Percentiles rank a stretch among this genome's conserved stretches.
These are phyloP conservation scores for Harpagus bidentatus DNA, from an alignment of 2,113 vertebrate species.

Conservation along the genomic window DNA sequence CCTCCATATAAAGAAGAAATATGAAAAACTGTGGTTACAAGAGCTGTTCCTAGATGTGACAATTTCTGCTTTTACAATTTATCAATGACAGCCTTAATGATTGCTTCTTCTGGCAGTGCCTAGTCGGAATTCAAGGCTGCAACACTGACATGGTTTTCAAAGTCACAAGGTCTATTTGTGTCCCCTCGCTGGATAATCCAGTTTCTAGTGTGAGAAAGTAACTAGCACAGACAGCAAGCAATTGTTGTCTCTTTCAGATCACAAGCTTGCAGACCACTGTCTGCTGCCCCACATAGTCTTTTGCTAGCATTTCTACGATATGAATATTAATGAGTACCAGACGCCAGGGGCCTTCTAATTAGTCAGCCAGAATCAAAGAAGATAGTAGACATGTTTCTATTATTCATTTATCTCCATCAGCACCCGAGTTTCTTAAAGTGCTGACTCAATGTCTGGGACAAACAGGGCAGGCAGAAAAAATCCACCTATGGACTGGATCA, in stretches of 20 bases:
- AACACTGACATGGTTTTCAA: background rate
- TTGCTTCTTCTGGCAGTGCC: background rate
- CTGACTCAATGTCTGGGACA: background rate
- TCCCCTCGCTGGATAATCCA: background rate
- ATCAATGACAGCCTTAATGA: background rate
- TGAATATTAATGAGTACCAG: conserved; percentile 53
- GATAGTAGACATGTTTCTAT: background rate
- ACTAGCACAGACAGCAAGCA: conserved; percentile 7
- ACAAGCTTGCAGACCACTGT: conserved; percentile 32
- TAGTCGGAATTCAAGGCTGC: background rate
- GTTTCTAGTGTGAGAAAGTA: conserved; percentile 26
- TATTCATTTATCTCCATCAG: conserved; percentile 17
- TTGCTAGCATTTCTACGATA: background rate
- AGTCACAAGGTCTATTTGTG: conserved; percentile 13
- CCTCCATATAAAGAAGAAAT: background rate
- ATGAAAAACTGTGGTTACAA: background rate
- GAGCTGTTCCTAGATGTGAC: background rate
- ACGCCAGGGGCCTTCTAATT: conserved; percentile 18
- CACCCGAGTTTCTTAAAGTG: background rate
- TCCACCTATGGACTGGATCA: background rate
- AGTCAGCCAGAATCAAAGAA: conserved; percentile 39
- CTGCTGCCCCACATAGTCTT: conserved; percentile 51
- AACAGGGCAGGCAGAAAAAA: background rate
- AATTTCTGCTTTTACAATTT: background rate
- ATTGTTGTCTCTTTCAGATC: conserved; percentile 35